Conservation (phyloP, 1,140 invertebrate genomes). For the Calosoma granatense region DNA sequence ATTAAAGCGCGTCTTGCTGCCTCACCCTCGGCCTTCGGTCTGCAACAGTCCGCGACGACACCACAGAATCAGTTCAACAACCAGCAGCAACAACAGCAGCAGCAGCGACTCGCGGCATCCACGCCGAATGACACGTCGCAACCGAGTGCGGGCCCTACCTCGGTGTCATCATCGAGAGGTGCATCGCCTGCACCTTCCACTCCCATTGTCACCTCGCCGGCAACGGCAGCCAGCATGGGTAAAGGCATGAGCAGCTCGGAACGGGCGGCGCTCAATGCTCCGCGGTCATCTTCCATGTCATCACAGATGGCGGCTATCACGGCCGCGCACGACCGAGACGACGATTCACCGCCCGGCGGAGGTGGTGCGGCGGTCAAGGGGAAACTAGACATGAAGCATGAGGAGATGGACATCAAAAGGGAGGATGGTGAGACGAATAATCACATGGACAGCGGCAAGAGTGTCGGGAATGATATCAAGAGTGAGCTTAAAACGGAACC, state of each 20-base stretch:
- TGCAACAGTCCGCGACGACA: conserved; percentile 26
- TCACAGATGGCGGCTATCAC: conserved; percentile 62
- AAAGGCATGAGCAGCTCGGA: conserved; percentile 27
- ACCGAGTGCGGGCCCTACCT: conserved; percentile 27
- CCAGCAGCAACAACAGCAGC: conserved; percentile 34
- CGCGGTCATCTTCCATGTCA: conserved; percentile 44
- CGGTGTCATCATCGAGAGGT: conserved; percentile 39
- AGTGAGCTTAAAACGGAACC: conserved; percentile 60
- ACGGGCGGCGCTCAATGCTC: conserved; percentile 37
- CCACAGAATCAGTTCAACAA: conserved; percentile 22
- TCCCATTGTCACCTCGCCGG: conserved; percentile 37
- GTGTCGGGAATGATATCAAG: conserved; percentile 59
- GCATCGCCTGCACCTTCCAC: conserved; percentile 44
- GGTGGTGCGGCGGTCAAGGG: conserved; percentile 41
- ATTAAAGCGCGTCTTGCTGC: conserved; percentile 40
- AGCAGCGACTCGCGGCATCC: conserved; percentile 25
- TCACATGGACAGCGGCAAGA: conserved; percentile 49
- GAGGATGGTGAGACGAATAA: conserved; percentile 41
- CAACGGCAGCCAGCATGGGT: conserved; percentile 22
- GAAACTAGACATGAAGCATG: conserved; percentile 55
- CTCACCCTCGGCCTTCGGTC: conserved; percentile 28
- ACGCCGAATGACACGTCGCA: conserved; percentile 25
- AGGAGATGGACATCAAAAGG: conserved; percentile 38
- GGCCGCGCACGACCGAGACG: conserved; percentile 50
- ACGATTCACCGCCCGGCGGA: conserved; percentile 54